These are phyloP conservation scores for Lapara coniferarum DNA, from an alignment of 2,888 invertebrate genomes.

Conservation along the genomic window DNA sequence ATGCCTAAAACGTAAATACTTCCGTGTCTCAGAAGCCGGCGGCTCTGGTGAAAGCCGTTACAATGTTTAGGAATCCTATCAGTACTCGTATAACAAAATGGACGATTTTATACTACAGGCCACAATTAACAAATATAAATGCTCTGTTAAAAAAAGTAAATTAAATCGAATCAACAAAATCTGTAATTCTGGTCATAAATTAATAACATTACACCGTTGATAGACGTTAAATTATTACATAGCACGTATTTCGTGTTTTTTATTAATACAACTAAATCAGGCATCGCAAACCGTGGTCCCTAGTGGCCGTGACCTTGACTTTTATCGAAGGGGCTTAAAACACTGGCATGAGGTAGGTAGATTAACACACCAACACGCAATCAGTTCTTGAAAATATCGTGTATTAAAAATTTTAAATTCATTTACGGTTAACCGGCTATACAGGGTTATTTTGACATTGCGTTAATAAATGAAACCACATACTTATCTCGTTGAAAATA, in stretches of 20 bases:
- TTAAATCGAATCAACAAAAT: neutral
- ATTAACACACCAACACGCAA: slow-evolving; percentile 19
- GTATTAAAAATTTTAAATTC: neutral
- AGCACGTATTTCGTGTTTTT: neutral
- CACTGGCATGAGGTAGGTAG: neutral
- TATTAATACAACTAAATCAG: neutral
- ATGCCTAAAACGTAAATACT: no score
- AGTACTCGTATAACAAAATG: no score
- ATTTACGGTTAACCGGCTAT: neutral
- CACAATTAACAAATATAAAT: no score
- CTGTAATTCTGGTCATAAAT: neutral
- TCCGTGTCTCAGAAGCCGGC: no score
- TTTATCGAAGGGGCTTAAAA: slow-evolving; percentile 5
- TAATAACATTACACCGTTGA: neutral
- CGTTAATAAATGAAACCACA: no score
- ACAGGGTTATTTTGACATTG: no score
- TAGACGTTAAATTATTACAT: neutral
- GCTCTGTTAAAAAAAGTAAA: neutral
- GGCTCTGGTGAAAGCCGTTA: no score
- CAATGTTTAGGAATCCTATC: no score
- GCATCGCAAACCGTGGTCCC: neutral
- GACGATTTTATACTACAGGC: no score
- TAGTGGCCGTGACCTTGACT: slow-evolving; percentile 21
- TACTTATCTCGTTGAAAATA: no score
- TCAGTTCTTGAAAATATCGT: neutral